These are phyloP conservation scores for Ancistrus triradiatus DNA, from an alignment of 2,113 vertebrate genomes.

Conservation along the genomic window DNA sequence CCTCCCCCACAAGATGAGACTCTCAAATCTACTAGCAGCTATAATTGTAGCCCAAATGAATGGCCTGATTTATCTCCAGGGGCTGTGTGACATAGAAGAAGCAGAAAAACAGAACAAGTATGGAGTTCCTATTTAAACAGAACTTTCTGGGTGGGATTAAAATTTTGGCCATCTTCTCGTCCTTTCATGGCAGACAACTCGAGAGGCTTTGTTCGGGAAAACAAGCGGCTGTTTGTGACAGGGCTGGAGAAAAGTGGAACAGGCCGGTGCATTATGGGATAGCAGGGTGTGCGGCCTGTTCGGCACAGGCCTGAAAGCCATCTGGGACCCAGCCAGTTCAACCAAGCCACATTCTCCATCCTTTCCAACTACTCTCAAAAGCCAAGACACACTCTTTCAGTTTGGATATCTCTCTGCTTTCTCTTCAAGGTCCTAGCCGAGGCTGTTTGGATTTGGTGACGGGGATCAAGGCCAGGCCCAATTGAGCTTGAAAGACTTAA, in stretches of 20 bases:
- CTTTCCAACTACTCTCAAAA: not conserved
- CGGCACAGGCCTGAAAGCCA: conserved; percentile 31
- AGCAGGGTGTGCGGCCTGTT: conserved; percentile 15
- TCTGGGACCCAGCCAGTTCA: conserved; percentile 24
- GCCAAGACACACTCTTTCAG: not conserved
- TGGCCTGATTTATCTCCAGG: conserved; percentile 40
- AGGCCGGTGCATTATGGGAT: conserved; percentile 37
- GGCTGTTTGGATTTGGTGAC: no score
- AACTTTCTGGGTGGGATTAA: conserved; percentile 16
- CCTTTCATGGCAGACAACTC: conserved; percentile 49
- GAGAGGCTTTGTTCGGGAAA: conserved; percentile 48
- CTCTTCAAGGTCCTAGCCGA: no score
- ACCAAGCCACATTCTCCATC: not conserved
- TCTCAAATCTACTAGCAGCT: conserved; percentile 32
- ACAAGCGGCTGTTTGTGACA: conserved; percentile 50
- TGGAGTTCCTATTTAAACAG: conserved; percentile 40
- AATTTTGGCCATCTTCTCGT: conserved; percentile 37
- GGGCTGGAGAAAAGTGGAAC: conserved; percentile 37
- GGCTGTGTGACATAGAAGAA: conserved; percentile 32
- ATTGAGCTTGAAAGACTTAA: no score
- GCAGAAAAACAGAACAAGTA: conserved; percentile 32
- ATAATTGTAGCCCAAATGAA: conserved; percentile 42
- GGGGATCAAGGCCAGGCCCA: no score
- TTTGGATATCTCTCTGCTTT: no score
- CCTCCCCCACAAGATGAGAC: conserved; percentile 13